Conservation (phyloP, 2,888 invertebrate genomes). For the Copidosoma aretas region DNA sequence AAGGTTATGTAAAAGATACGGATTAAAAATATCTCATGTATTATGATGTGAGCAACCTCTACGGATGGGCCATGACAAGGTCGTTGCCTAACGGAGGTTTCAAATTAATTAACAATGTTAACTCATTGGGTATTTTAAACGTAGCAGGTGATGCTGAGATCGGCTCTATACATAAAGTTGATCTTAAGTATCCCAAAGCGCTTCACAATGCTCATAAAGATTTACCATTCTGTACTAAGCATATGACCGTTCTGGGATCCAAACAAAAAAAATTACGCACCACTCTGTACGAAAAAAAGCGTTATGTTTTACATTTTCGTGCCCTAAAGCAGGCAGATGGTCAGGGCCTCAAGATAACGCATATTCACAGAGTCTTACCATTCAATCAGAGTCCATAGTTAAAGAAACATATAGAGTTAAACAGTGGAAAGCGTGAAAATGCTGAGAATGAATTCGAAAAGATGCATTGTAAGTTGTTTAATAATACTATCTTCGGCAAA, state of each 20-base stretch:
- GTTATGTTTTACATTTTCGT: not conserved
- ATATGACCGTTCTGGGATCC: not conserved
- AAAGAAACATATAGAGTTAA: conserved; percentile 57
- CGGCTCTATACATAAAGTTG: not conserved
- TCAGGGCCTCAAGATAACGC: conserved; percentile 7
- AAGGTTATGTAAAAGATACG: conserved; percentile 24
- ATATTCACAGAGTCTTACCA: conserved; percentile 53
- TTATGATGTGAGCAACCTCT: conserved; percentile 55
- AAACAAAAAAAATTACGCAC: not conserved
- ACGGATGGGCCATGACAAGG: conserved; percentile 54
- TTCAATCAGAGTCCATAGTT: conserved; percentile 58
- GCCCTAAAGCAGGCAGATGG: too few species aligned
- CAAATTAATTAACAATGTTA: conserved; percentile 41
- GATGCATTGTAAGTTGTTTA: conserved; percentile 59
- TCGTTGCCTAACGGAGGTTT: conserved; percentile 49
- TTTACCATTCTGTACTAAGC: not conserved
- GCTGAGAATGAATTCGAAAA: conserved; percentile 56
- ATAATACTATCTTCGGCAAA: conserved; percentile 58
- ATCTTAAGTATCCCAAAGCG: not conserved
- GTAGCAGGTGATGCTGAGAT: not conserved
- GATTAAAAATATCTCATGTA: conserved; percentile 49
- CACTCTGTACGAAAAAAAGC: not conserved
- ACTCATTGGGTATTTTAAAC: not conserved
- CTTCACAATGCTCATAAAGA: conserved; percentile 5
- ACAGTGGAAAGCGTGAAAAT: conserved; percentile 51